Evolutionary conservation across 2,888 invertebrate genomes (phyloP), one percentile per base, ranked within the genome.

Genomic region (Chalcis sispes): DNA sequence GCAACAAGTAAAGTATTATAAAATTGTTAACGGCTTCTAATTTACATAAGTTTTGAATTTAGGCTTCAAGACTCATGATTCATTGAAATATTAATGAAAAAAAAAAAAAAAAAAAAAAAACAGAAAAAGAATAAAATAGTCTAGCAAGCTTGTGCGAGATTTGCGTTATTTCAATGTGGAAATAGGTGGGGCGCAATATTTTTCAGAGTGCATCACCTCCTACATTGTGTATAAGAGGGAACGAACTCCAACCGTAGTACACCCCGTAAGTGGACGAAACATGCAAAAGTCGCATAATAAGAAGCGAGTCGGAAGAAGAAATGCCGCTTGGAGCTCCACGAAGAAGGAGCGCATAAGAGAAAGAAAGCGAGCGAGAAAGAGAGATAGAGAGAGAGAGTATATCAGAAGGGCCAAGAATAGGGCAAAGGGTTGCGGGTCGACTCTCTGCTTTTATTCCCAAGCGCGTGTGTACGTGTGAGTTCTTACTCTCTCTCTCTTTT

Each of bases 381-480:
- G 54, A 71, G 65, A 62, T 72, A 64, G 72, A 76, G 74, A 71
- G 50, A 50, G 50, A 3, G 13, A 46, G 46, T 10, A 15, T 15
- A 5, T 65, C 48, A 32, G 58, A 15, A 48, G 65, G 52, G 48
- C 40, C 71, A 75, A 78, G 59, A 72, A 36, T 65, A 75, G 75
- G 79, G 73, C 66, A 77, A 64, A 81, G 79, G 79, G 72, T 76
- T 40, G 66, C 42, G 54, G 42, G 48, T 64, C 54, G 54, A 40
- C 54, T 54, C 27, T 54, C 54, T 54, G 66, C 42, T 40, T 23
- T 8, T 0, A 40, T 13, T 4, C 23, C 7, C 20, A 15, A 3
- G 42, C n/a, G 54, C 13, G 54, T 50, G 64, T 50, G 20, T 59
- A 18, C 36, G 36, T 64, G 46, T 10, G 32, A 36, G 10, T 40